A percentile compares a stretch with the other conserved stretches of the same genome.
Conservation (phyloP, 1,140 invertebrate genomes). For the Lepidotrigona ventralis region DNA sequence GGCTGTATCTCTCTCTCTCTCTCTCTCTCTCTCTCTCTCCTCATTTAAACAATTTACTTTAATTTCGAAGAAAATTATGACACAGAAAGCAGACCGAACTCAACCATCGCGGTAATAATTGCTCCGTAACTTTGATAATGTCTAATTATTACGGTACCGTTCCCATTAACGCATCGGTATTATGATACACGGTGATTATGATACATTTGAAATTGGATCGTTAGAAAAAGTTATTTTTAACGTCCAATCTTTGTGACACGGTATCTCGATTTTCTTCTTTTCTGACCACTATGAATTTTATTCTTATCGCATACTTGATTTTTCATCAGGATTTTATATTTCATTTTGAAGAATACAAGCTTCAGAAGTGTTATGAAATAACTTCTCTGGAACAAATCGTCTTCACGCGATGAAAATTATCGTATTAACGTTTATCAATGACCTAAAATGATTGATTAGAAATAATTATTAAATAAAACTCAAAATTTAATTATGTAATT, state of each 20-base stretch:
- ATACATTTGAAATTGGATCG: neutral
- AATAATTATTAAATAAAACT: too few species aligned
- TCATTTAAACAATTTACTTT: slow-evolving; percentile 45
- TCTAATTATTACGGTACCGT: neutral
- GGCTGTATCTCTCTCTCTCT: neutral
- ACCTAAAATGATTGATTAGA: too few species aligned
- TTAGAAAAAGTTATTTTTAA: neutral
- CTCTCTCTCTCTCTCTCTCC: slow-evolving; percentile 1
- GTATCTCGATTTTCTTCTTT: too few species aligned
- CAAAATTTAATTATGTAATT: too few species aligned
- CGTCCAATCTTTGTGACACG: neutral
- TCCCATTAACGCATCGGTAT: neutral
- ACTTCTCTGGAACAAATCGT: too few species aligned
- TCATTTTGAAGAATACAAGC: too few species aligned
- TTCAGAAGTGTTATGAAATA: too few species aligned
- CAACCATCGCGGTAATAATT: slow-evolving; percentile 22
- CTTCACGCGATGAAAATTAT: too few species aligned
- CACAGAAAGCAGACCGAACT: neutral
- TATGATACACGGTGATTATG: neutral
- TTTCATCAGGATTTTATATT: too few species aligned
- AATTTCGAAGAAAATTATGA: slow-evolving; percentile 30
- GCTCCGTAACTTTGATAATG: neutral
- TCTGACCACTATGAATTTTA: too few species aligned
- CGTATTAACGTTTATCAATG: too few species aligned
- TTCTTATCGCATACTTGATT: too few species aligned